These are phyloP conservation scores for Branchipolynoe longqiensis DNA, from an alignment of 2,888 invertebrate genomes.

Conservation along the genomic window DNA sequence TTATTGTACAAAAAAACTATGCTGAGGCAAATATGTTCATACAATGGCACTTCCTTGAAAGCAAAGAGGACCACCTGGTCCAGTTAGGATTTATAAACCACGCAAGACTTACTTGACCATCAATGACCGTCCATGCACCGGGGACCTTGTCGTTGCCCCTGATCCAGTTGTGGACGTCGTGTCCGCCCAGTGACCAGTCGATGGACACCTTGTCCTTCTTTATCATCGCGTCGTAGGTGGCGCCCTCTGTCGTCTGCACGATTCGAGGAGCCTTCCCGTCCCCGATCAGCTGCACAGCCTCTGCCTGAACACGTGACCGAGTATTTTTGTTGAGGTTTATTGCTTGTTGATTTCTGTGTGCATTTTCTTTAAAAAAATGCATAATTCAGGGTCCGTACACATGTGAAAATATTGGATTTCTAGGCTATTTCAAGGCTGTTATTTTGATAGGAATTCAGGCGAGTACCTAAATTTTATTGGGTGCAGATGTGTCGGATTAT, in stretches of 20 bases:
- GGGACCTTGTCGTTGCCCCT: conserved; percentile 96
- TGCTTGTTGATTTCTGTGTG: background rate
- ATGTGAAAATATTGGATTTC: too few species aligned
- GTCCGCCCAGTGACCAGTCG: conserved; percentile 83
- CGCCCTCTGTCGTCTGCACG: conserved; percentile 91
- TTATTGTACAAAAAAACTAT: too few species aligned
- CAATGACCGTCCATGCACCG: conserved; percentile 89
- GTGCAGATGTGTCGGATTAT: too few species aligned
- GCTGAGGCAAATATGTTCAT: too few species aligned
- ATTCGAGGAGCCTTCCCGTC: conserved; percentile 90
- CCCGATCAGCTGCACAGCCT: conserved; percentile 94
- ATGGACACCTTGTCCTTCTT: conserved; percentile 93
- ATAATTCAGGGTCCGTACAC: too few species aligned
- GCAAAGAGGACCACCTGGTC: too few species aligned
- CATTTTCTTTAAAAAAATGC: background rate
- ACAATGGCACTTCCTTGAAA: too few species aligned
- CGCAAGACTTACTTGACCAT: conserved; percentile 83
- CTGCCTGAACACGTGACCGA: conserved; percentile 77
- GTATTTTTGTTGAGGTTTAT: background rate
- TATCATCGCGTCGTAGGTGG: conserved; percentile 94
- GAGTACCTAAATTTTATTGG: too few species aligned
- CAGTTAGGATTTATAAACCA: too few species aligned
- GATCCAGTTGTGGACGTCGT: conserved; percentile 94
- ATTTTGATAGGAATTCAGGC: too few species aligned
- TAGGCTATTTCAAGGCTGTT: too few species aligned